Base-by-base conservation (phyloP, 2,113 vertebrate species). In the Vimba vimba region DNA sequence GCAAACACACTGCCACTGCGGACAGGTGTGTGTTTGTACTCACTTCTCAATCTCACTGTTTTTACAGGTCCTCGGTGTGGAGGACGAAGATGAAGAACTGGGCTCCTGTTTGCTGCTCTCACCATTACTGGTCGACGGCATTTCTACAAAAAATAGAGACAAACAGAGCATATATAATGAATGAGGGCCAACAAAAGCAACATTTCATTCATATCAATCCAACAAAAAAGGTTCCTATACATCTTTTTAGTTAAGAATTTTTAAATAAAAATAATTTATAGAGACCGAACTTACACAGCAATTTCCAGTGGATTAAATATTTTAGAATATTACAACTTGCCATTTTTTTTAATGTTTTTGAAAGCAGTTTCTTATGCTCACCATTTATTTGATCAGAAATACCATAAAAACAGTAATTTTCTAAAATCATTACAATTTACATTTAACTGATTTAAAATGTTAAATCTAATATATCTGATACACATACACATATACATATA, bases 11-110 rank as follows among this genome's bases (percentile, higher is more conserved):
- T 15, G 73, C 21, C 64, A 78, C 60, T 52, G 77, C 33, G 36
- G 36, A 43, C 39, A 85, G 79, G 39, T 73, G 60, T 62, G 83
- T 71, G 83, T 82, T 62, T 78, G 85, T 36, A 92, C 98, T 94
- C 93, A 99, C 98, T 99, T 99, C 93, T 99, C 98, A 12, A 99
- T 99, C 92, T 99, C 98, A 2, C 98, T 99, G 93, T 99, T 99
- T 96, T 99, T 99, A 94, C 98, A 99, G 86, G 98, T 99, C 93
- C 98, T 97, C 87, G 97, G 97, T 92, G 95, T 95, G 8, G 92
- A 91, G 47, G 92, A 93, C 71, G 93, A 93, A 30, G 91, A 94
- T 27, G 93, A 90, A 36, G 93, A 89, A 88, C 92, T 93, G 86
- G 96, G 94, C 87, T 99, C 98, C 81, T 96, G 97, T 92, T 98